phyloP scores from a whole-genome alignment of 2,888 invertebrate species.

The Rotaria macrura region DNA sequence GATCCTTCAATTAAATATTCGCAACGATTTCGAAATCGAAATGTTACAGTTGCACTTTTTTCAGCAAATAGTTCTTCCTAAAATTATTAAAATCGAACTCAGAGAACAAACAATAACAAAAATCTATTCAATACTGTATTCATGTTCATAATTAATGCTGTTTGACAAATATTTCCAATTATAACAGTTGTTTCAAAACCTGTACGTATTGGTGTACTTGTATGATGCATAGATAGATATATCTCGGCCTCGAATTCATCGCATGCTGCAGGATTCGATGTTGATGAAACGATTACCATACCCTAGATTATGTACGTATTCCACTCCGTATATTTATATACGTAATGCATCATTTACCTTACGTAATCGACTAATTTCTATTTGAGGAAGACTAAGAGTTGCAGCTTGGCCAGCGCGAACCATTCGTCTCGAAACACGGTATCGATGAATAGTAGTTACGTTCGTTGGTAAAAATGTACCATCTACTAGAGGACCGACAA shows the following conservation, averaged over 20 bases:
- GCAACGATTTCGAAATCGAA: not conserved
- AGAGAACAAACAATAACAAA: not conserved
- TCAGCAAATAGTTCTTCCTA: not conserved
- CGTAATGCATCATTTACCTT: not conserved
- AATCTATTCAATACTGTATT: conserved; percentile 52
- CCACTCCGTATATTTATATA: not conserved
- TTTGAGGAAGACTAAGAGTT: conserved; percentile 57
- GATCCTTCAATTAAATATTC: conserved; percentile 8
- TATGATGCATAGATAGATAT: conserved; percentile 74
- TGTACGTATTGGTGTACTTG: conserved; percentile 44
- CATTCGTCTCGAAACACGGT: conserved; percentile 74
- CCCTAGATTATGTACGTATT: conserved; percentile 39
- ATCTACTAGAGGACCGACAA: conserved; percentile 52
- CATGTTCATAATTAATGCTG: conserved; percentile 63
- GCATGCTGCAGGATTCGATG: conserved; percentile 40
- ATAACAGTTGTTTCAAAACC: conserved; percentile 71
- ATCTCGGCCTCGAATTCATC: conserved; percentile 66
- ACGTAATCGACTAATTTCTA: not conserved
- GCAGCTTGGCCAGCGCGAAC: conserved; percentile 84
- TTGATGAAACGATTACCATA: conserved; percentile 47
- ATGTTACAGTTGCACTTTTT: not conserved
- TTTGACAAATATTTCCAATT: conserved; percentile 86
- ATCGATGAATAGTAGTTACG: conserved; percentile 76
- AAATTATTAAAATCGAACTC: not conserved
- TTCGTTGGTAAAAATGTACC: conserved; percentile 61